Conservation (phyloP, 2,888 invertebrate species). For the Incurvaria masculella region DNA sequence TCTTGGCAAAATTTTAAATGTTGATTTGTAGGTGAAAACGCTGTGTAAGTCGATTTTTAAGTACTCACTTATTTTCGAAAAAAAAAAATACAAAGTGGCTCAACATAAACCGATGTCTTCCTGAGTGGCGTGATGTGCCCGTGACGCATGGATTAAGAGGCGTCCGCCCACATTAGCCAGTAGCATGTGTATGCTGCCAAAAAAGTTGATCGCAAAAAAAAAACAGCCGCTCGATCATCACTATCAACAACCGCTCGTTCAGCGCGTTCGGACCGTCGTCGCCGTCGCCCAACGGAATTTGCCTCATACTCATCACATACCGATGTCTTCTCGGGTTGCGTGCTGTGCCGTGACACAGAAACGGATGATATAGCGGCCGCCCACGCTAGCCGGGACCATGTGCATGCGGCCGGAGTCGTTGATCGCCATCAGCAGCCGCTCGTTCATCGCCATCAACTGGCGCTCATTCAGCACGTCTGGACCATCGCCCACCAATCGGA, state of each 20-base stretch:
- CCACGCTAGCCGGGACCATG: conserved; percentile 93
- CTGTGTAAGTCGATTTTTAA: too few species aligned
- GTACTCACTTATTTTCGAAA: too few species aligned
- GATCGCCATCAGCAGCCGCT: conserved; percentile 85
- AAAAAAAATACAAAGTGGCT: too few species aligned
- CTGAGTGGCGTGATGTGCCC: too few species aligned
- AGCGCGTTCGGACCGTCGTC: neutral
- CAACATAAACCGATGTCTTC: too few species aligned
- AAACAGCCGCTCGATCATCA: neutral
- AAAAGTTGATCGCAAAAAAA: neutral
- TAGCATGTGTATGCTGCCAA: too few species aligned
- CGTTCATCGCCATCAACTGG: conserved; percentile 69
- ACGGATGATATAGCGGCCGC: conserved; percentile 87
- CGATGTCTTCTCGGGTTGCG: conserved; percentile 79
- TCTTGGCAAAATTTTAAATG: too few species aligned
- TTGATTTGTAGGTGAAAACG: too few species aligned
- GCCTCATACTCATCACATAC: conserved; percentile 37
- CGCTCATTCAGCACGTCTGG: conserved; percentile 36
- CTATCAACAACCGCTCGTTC: too few species aligned
- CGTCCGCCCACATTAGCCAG: too few species aligned
- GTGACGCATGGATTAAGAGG: too few species aligned
- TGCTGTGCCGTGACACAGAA: conserved; percentile 94
- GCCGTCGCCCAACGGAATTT: neutral
- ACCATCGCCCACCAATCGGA: conserved; percentile 75
- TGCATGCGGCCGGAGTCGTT: conserved; percentile 95